phyloP scores from a whole-genome alignment of 2,888 invertebrate genomes.

The Hypena proboscidalis region DNA sequence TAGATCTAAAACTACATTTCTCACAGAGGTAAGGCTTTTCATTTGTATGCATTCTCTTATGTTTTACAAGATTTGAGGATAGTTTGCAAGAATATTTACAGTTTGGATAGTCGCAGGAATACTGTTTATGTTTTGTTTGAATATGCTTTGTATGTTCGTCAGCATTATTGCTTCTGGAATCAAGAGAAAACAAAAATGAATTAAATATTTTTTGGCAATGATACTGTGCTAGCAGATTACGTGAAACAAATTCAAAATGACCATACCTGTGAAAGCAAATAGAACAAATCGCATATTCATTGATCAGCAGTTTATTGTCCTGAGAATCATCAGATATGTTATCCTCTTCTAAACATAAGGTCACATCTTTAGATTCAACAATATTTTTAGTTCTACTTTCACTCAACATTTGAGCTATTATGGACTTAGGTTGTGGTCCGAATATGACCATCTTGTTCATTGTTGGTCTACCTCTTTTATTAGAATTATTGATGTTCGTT shows the following conservation, averaged over 20 bases:
- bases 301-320: constrained; percentile 10
- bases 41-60: constrained; percentile 72
- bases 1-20: constrained; percentile 74
- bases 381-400: constrained; percentile 39
- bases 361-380: constrained; percentile 15
- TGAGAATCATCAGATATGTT: constrained; percentile 9
- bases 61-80: constrained; percentile 76
- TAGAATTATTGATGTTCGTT: constrained; percentile 23
- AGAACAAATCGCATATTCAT: constrained; percentile 17
- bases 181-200: constrained; percentile 12
- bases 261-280: constrained; percentile 28
- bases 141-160: constrained; percentile 72
- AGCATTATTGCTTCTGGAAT: constrained; percentile 64
- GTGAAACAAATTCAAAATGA: background rate
- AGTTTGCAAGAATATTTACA: constrained; percentile 84
- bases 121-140: constrained; percentile 73
- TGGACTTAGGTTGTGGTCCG: constrained; percentile 67
- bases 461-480: constrained; percentile 63
- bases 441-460: constrained; percentile 55
- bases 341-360: constrained; percentile 9
- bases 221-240: no score
- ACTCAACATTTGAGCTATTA: constrained; percentile 61
- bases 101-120: constrained; percentile 76
- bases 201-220: background rate
- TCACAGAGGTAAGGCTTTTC: constrained; percentile 80